Conservation (phyloP, 2,888 invertebrate species). For the Ophioninae sp. region DNA sequence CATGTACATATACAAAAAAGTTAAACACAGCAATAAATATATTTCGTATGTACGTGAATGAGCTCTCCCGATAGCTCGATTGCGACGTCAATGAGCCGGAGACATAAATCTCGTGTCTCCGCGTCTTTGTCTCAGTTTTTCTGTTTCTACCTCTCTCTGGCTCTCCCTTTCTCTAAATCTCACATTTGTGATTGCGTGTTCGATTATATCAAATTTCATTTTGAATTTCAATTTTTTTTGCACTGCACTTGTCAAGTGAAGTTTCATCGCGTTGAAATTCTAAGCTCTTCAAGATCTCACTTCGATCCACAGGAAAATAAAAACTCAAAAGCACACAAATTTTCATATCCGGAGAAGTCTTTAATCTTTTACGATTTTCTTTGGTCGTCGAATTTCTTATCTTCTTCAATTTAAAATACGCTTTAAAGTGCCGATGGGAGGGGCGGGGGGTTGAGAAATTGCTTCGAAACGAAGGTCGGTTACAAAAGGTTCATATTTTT, state of each 20-base stretch:
- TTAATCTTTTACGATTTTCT: too few relatives aligned
- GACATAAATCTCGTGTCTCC: neutral
- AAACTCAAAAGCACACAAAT: too few relatives aligned
- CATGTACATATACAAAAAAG: constrained; percentile 1
- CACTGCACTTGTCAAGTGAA: too few relatives aligned
- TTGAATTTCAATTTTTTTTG: neutral
- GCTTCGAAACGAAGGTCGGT: neutral
- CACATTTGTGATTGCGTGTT: neutral
- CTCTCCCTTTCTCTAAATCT: neutral
- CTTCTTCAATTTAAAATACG: neutral
- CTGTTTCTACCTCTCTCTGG: neutral
- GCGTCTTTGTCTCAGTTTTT: neutral
- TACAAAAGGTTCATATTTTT: neutral
- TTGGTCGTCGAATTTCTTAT: too few relatives aligned
- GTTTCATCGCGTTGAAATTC: too few relatives aligned
- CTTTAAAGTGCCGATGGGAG: neutral
- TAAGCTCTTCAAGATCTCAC: too few relatives aligned
- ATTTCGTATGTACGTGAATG: constrained; percentile 48
- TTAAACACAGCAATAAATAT: constrained; percentile 45
- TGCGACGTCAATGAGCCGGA: constrained; percentile 5
- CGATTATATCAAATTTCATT: neutral
- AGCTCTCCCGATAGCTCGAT: constrained; percentile 43
- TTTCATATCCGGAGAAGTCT: too few relatives aligned
- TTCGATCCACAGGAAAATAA: too few relatives aligned
- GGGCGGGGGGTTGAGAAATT: neutral